Conservation (phyloP, 2,888 invertebrate species). For the Chironomus tentans region DNA sequence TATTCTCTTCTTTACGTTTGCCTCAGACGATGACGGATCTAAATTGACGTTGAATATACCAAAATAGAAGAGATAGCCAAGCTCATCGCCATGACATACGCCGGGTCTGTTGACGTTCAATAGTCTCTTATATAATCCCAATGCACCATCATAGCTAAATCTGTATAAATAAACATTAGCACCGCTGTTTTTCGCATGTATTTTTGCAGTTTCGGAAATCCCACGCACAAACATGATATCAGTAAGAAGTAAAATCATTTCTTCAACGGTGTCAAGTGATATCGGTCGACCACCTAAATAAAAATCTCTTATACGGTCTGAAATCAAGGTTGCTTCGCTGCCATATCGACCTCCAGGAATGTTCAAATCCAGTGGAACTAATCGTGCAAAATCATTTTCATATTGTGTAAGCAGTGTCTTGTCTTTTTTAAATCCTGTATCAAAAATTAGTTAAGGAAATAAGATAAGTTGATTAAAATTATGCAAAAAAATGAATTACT, state of each 20-base stretch:
- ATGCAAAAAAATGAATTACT: conserved; percentile 40
- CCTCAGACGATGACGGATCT: conserved; percentile 50
- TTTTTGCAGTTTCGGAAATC: conserved; percentile 46
- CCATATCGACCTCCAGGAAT: conserved; percentile 34
- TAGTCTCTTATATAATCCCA: conserved; percentile 55
- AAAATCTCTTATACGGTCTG: conserved; percentile 46
- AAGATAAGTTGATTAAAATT: background rate
- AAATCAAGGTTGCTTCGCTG: conserved; percentile 40
- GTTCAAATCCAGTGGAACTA: conserved; percentile 48
- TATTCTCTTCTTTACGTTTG: conserved; percentile 50
- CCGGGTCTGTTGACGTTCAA: conserved; percentile 51
- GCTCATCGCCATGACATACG: conserved; percentile 54
- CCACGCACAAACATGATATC: conserved; percentile 55
- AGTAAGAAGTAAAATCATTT: conserved; percentile 53
- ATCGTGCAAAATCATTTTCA: conserved; percentile 49
- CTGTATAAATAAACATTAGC: conserved; percentile 50
- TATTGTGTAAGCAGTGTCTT: conserved; percentile 48
- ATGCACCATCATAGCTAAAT: conserved; percentile 52
- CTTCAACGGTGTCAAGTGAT: conserved; percentile 47
- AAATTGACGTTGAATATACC: conserved; percentile 52
- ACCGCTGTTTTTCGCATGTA: conserved; percentile 39
- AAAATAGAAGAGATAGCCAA: conserved; percentile 56
- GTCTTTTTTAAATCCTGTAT: conserved; percentile 49
- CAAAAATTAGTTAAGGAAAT: background rate
- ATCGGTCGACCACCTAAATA: conserved; percentile 50